phyloP scores from a whole-genome alignment of 1,140 invertebrate species.

The Drosophila guanche region DNA sequence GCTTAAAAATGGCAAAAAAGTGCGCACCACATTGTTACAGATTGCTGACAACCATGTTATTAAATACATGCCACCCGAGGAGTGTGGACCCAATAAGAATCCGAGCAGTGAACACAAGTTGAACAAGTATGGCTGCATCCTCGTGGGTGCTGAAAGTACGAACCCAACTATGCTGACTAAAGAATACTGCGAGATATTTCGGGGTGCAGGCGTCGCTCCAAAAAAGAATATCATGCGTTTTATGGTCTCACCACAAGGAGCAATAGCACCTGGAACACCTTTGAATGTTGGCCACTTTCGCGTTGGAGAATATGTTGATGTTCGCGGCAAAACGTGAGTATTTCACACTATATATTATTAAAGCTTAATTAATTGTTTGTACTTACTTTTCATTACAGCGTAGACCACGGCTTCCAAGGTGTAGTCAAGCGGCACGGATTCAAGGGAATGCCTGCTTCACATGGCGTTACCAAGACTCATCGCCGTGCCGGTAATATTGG shows the following conservation, averaged over 20 bases:
- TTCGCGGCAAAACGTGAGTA: constrained; percentile 95
- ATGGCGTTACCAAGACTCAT: constrained; percentile 98
- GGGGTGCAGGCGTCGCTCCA: constrained; percentile 93
- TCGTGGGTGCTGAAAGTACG: constrained; percentile 94
- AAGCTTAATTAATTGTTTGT: neutral
- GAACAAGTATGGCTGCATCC: constrained; percentile 88
- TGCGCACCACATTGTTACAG: constrained; percentile 93
- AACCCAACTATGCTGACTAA: constrained; percentile 95
- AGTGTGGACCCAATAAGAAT: constrained; percentile 87
- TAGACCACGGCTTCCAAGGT: constrained; percentile 98
- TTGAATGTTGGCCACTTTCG: constrained; percentile 94
- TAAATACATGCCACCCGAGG: constrained; percentile 93
- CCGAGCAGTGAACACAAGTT: constrained; percentile 64
- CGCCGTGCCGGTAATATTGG: constrained; percentile 95
- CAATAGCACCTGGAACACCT: constrained; percentile 95
- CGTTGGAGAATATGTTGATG: constrained; percentile 95
- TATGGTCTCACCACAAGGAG: constrained; percentile 92
- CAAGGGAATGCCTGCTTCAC: constrained; percentile 95
- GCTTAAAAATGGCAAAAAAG: constrained; percentile 92
- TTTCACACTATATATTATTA: neutral
- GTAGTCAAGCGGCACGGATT: constrained; percentile 98
- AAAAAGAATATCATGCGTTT: constrained; percentile 94
- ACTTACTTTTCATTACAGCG: constrained; percentile 84
- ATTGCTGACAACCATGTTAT: constrained; percentile 98
- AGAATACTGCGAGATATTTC: constrained; percentile 95